These are phyloP conservation scores for Diplazon laetatorius DNA, from an alignment of 2,888 invertebrate genomes.

Conservation along the genomic window DNA sequence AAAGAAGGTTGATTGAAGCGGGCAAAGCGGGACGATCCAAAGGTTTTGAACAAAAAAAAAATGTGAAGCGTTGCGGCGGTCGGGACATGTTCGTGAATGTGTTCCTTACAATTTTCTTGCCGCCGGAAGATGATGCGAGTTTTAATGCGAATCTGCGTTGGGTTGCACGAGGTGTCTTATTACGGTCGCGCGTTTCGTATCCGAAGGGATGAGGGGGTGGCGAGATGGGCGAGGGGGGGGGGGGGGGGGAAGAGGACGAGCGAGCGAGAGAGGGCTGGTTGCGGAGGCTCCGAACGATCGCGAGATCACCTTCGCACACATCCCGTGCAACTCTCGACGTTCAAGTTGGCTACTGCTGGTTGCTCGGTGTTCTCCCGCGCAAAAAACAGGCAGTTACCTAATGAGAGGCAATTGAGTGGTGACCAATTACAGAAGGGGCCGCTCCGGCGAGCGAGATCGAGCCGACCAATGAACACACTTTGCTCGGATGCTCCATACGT, in stretches of 20 bases:
- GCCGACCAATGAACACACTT: slow-evolving; percentile 75
- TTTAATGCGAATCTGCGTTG: slow-evolving; percentile 38
- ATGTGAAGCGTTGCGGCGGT: background rate
- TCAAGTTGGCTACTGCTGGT: slow-evolving; percentile 30
- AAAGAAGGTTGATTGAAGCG: background rate
- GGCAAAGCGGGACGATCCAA: background rate
- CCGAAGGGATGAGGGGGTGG: slow-evolving; percentile 47
- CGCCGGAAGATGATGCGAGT: slow-evolving; percentile 42
- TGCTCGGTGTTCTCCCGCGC: slow-evolving; percentile 45
- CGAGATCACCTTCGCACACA: background rate
- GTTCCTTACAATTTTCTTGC: slow-evolving; percentile 44
- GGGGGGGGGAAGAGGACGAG: slow-evolving; percentile 47
- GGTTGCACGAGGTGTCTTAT: slow-evolving; percentile 66
- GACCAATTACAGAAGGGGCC: slow-evolving; percentile 79
- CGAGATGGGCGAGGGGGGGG: slow-evolving; percentile 44
- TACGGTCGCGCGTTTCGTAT: slow-evolving; percentile 57
- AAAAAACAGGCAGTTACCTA: slow-evolving; percentile 75
- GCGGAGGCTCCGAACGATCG: slow-evolving; percentile 21
- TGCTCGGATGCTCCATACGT: slow-evolving; percentile 71
- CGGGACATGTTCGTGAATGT: slow-evolving; percentile 25
- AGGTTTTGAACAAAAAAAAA: slow-evolving; percentile 11
- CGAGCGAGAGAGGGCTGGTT: slow-evolving; percentile 32
- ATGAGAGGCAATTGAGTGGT: slow-evolving; percentile 80
- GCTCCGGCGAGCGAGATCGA: slow-evolving; percentile 73
- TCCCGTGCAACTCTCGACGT: slow-evolving; percentile 12